These are phyloP conservation scores for Pogonocherus hispidulus DNA, from an alignment of 2,888 invertebrate species.

Conservation along the genomic window DNA sequence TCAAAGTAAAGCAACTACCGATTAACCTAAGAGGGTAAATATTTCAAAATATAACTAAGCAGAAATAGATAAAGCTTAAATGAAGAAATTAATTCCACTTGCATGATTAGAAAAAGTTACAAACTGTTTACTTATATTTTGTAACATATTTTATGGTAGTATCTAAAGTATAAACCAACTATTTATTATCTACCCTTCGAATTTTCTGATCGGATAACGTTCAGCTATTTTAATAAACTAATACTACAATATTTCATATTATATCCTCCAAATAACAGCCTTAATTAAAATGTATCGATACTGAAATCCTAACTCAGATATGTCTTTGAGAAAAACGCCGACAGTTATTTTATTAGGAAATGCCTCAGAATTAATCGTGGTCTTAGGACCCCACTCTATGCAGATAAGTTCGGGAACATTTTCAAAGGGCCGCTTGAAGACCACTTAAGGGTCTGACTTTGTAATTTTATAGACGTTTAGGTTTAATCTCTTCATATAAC, in stretches of 20 bases:
- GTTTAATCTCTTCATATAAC: neutral
- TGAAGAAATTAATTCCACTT: too few relatives aligned
- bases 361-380: neutral
- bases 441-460: constrained; percentile 1
- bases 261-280: neutral
- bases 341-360: neutral
- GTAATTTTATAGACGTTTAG: constrained; percentile 1
- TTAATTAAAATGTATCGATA: neutral
- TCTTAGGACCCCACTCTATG: neutral
- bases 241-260: neutral
- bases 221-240: neutral
- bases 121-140: too few relatives aligned
- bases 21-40: too few relatives aligned
- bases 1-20: too few relatives aligned
- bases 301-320: neutral
- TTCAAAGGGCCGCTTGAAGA: constrained; percentile 1
- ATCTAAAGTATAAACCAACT: neutral
- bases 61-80: too few relatives aligned
- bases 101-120: too few relatives aligned
- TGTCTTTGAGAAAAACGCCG: neutral
- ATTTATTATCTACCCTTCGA: neutral
- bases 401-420: neutral
- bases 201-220: neutral
- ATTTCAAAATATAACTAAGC: too few relatives aligned
- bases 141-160: too few relatives aligned